Base-by-base conservation (phyloP, 2,797 vertebrate species). In the Apogon hyalosoma region DNA sequence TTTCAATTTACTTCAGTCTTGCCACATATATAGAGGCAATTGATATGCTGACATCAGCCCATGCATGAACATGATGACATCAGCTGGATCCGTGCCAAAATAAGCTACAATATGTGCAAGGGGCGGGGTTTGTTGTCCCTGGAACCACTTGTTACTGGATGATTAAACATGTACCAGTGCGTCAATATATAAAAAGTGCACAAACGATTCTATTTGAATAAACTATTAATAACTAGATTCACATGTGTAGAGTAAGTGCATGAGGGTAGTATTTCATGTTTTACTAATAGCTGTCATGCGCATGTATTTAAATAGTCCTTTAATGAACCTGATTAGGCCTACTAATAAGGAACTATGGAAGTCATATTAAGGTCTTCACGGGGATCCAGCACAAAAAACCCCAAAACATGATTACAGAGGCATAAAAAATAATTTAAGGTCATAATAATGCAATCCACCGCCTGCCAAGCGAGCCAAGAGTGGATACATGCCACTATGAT, bases 371-470 rank as follows among this genome's bases (percentile, higher is more conserved):
- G 63, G 48, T 40, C 53, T 64, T 52, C 76, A 69, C 55, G 58
- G 55, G 46, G 49, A 73, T 67, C 15, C 38, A 58, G 52, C 53
- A 2, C 53, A 75, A 77, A 83, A 57, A 77, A 73, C 69, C 7
- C 42, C 72, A 66, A 81, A 70, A 69, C 67, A 75, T 55, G 7
- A 77, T 85, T 61, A 61, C 41, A 38, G 48, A 59, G 38, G 57
- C 66, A 49, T 82, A 75, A 85, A 83, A 10, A 69, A 59, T 64
- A 42, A 79, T 80, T 53, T 61, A 64, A 9, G 73, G 42, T 63
- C 46, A 62, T 68, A 74, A 64, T 78, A 63, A 53, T 70, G 50
- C 68, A 75, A 79, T 69, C 60, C 57, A 18, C 33, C 46, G 65
- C 31, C 38, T 50, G 19, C 11, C 47, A 11, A 51, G 28, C 61